These are phyloP conservation scores for Caenorhabditis latens DNA, from an alignment of 1,140 invertebrate species.

Conservation along the genomic window DNA sequence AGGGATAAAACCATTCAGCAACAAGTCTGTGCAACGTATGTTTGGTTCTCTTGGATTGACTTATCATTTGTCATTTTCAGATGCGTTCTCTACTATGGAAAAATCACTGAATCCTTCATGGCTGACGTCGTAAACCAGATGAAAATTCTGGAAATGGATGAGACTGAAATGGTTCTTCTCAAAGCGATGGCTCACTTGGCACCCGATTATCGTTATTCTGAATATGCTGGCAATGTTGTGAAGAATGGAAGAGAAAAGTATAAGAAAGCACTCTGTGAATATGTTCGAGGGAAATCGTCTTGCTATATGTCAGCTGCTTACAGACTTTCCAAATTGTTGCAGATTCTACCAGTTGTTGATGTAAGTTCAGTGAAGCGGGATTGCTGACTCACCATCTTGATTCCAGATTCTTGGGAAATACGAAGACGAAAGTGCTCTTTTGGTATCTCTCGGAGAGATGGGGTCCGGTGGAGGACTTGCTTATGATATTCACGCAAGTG, in stretches of 20 bases:
- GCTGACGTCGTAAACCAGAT: neutral
- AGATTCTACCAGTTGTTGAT: slow-evolving; percentile 23
- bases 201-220: neutral
- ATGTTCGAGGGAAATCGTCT: neutral
- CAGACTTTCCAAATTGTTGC: neutral
- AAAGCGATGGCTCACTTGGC: neutral
- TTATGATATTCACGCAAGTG: slow-evolving; percentile 20
- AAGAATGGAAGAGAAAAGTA: neutral
- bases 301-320: neutral
- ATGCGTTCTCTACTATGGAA: slow-evolving; percentile 1
- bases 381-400: neutral
- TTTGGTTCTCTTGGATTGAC: neutral
- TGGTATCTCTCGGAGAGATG: slow-evolving; percentile 1
- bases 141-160: slow-evolving; percentile 15
- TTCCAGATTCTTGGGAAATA: slow-evolving; percentile 11
- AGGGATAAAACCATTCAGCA: neutral
- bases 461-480: neutral
- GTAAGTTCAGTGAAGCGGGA: neutral
- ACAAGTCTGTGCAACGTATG: slow-evolving; percentile 2
- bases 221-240: neutral
- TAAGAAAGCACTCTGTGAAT: neutral
- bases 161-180: slow-evolving; percentile 30
- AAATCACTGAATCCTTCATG: slow-evolving; percentile 31
- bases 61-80: too few species aligned
- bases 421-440: slow-evolving; percentile 32